Base-by-base conservation (phyloP, 2,797 vertebrate species). In the Ptychadena robeensis region DNA sequence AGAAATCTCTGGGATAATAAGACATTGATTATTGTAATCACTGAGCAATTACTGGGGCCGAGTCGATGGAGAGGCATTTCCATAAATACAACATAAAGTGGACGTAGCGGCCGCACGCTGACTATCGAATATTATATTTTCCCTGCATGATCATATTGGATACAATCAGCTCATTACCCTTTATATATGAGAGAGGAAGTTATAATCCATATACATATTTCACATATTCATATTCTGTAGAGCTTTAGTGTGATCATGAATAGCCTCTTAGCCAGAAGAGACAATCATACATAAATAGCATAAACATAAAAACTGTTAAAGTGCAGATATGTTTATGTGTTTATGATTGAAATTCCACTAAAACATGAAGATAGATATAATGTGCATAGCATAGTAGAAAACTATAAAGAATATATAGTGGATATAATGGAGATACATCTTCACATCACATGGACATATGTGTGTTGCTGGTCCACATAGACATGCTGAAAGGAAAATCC, bases 1-100 rank as follows among this genome's bases (percentile, higher is more conserved):
- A 61, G 59, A 61, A 61, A 61, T 61, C 59, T n/a, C 27, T 31
- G 32, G 15, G 59, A 77, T 64, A 77, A 76, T 31, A 34, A 66
- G 38, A 64, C 40, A 66, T 77, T 77, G 27, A 65, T 77, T 66
- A 28, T 37, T 8, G 63, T 77, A 66, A 77, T 77, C 40, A 66
- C 38, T 0, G 28, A 25, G 18, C 40, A 64, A n/a, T 48, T 32
- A 77, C 27, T 65, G 63, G 65, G 64, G 38, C 22, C 30, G 37
- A 77, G 74, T 65, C 63, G 65, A 15, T 34, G 64, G 35, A 37
- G 38, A 48, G 64, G 66, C 31, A 63, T 77, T 77, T 66, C 15
- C 44, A 44, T 37, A 44, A 65, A 44, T n/a, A 64, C 15, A 22
- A 31, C 8, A 61, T 61, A 61, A 61, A 61, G 59, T 61, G 59